Evolutionary conservation across 1,140 invertebrate species (phyloP).

Genomic region (Phortica variegata): DNA sequence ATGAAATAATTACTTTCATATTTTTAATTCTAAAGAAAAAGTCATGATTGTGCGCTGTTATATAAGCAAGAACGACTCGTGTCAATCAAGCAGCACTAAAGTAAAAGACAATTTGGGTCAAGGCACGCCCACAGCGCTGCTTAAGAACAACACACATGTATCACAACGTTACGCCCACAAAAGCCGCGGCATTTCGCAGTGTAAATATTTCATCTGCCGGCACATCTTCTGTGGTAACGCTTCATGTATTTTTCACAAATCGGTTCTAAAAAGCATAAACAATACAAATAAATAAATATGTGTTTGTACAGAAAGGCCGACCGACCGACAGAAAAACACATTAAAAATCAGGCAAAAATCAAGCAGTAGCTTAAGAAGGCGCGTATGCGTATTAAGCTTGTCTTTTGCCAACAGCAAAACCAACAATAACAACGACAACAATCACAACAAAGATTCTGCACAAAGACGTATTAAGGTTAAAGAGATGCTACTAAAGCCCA

Average conservation of each 20-base stretch:
- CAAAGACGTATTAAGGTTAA: constrained; percentile 47
- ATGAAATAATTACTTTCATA: too few species aligned
- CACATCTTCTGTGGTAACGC: too few species aligned
- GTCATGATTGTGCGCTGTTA: too few species aligned
- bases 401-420: constrained; percentile 23
- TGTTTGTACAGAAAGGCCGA: neutral
- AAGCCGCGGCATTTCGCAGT: too few species aligned
- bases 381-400: constrained; percentile 9
- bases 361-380: constrained; percentile 5
- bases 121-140: too few species aligned
- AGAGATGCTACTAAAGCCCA: constrained; percentile 49
- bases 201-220: too few species aligned
- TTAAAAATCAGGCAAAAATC: constrained; percentile 2
- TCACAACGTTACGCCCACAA: too few species aligned
- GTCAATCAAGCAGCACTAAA: too few species aligned
- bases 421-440: neutral
- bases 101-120: too few species aligned
- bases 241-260: constrained; percentile 32
- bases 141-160: too few species aligned
- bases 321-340: neutral
- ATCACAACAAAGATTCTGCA: neutral
- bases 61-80: too few species aligned
- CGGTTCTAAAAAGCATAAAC: constrained; percentile 10
- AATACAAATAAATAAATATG: constrained; percentile 7
- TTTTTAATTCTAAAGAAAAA: too few species aligned